Evolutionary conservation across 1,140 invertebrate species (phyloP).

Genomic region (Pseudomyrmex pallidus): DNA sequence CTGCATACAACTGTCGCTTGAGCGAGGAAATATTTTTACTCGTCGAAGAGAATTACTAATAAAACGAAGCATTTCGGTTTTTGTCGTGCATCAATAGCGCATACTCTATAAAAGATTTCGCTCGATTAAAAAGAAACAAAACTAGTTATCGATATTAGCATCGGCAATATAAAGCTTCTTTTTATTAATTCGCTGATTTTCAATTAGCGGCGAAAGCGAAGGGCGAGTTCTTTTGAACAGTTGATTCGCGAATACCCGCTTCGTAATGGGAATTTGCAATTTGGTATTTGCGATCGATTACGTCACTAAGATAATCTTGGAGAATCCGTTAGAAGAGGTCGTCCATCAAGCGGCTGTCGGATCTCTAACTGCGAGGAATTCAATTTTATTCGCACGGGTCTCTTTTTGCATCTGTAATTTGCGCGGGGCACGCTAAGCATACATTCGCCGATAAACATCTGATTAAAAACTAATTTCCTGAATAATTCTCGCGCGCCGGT

Average conservation of each 20-base stretch:
- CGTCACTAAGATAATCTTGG: slow-evolving; percentile 28
- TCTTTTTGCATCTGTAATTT: slow-evolving; percentile 39
- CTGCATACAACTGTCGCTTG: no score
- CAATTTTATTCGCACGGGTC: slow-evolving; percentile 41
- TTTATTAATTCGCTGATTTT: slow-evolving; percentile 14
- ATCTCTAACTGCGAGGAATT: slow-evolving; percentile 38
- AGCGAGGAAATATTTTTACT: no score
- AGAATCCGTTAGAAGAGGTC: slow-evolving; percentile 32
- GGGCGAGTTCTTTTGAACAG: background rate
- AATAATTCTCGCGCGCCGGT: slow-evolving; percentile 23
- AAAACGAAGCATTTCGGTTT: no score
- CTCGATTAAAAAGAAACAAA: no score
- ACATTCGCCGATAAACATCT: slow-evolving; percentile 45
- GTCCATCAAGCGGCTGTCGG: slow-evolving; percentile 44
- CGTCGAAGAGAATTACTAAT: no score
- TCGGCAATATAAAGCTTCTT: slow-evolving; percentile 22
- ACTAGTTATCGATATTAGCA: background rate
- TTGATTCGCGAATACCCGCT: slow-evolving; percentile 24
- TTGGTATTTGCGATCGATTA: slow-evolving; percentile 40
- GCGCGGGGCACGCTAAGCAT: slow-evolving; percentile 5
- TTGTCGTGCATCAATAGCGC: no score
- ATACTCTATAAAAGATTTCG: no score
- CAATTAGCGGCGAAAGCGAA: slow-evolving; percentile 9
- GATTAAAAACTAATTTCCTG: slow-evolving; percentile 59
- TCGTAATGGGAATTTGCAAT: slow-evolving; percentile 33